Evolutionary conservation across 1,140 invertebrate genomes (phyloP).

Genomic region (Nautilus pompilius): DNA sequence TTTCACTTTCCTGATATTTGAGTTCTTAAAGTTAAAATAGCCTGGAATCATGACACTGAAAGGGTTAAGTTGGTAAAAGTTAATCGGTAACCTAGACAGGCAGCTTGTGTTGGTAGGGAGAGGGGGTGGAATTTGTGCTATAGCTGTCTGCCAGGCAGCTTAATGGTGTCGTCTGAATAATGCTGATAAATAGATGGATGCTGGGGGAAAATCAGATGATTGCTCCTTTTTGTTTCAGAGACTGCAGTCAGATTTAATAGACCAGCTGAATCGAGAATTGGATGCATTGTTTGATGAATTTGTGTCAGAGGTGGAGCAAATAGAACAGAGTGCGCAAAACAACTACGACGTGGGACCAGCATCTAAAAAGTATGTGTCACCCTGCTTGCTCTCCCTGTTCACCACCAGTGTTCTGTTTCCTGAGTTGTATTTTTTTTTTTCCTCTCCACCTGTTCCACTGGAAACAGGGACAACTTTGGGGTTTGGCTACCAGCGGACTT

Average conservation of each 20-base stretch:
- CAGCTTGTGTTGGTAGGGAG: neutral
- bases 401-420: no score
- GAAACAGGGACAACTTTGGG: no score
- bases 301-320: constrained; percentile 40
- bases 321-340: constrained; percentile 20
- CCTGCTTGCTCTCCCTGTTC: no score
- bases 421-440: no score
- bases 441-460: no score
- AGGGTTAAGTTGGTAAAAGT: neutral
- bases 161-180: neutral
- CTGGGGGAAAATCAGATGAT: neutral
- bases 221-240: constrained; percentile 23
- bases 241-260: constrained; percentile 34
- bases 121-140: neutral
- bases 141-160: neutral
- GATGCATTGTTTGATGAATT: constrained; percentile 38
- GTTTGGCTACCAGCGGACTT: no score
- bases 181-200: neutral
- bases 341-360: neutral
- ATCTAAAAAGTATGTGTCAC: neutral
- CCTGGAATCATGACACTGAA: neutral
- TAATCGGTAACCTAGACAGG: neutral
- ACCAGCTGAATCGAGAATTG: constrained; percentile 34
- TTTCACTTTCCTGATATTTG: no score
- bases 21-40: no score